Base-by-base conservation (phyloP, 2,113 vertebrate genomes). In the Salminus brasiliensis region DNA sequence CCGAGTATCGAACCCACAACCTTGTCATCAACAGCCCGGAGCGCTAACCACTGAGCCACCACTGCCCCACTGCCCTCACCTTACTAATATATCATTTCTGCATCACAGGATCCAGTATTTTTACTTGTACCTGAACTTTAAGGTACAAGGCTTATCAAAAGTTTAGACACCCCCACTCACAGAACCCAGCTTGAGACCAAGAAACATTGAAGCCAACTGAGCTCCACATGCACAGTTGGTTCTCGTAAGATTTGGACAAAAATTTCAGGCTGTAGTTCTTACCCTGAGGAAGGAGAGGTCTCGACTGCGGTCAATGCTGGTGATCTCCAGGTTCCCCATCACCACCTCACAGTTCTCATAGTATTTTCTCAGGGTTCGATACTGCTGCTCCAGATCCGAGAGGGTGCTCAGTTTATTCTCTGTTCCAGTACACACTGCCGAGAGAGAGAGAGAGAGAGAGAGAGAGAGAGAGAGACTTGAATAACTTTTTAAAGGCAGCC, bases 261-360 rank as follows among this genome's bases (percentile, higher is more conserved):
- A 21, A 49, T 49, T 21, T 21, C 16, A 16, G 43, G 13, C 34
- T 52, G 29, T 27, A 60, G 34, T 62, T 30, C 87, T 84, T 94
- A 99, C 98, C 93, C 95, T 88, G 71, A 99, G 93, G 84, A 99
- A 99, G 85, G 96, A 97, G 85, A 99, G 97, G 90, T 99, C 94
- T 16, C 96, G 91, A 87, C 95, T 97, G 88, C 94, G 97, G 87
- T 97, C 97, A 0, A 98, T 98, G 94, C 95, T 99, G 79, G 98
- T 99, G 91, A 99, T 99, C 91, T 99, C 98, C 73, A 99, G 94
- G 93, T 99, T 99, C 49, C 98, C 98, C 98, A 99, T 99, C 45
- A 99, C 97, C 0, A 99, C 97, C 88, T 99, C 98, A 0, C 98
- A 99, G 92, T 97, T 98, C 85, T 98, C 97, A 81, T 99, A 99